Evolutionary conservation across 2,113 vertebrate genomes (phyloP).

Genomic region (Thomomys bottae): DNA sequence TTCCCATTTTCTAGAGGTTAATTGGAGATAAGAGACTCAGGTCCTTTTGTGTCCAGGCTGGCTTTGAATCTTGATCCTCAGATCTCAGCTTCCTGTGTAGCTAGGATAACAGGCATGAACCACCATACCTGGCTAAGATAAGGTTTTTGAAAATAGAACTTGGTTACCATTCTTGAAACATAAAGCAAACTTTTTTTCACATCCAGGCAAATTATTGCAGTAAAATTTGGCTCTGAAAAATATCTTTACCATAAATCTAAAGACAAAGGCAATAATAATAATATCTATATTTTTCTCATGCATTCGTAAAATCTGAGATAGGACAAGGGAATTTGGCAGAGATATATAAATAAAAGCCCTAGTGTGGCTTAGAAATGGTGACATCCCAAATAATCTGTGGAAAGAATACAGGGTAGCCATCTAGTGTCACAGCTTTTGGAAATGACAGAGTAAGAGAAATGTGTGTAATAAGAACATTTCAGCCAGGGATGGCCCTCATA

Average conservation of each 20-base stretch:
- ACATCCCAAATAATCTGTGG: background rate
- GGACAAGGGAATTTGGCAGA: background rate
- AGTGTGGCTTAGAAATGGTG: background rate
- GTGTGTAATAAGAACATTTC: background rate
- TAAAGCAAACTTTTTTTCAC: background rate
- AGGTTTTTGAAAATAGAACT: conserved; percentile 37
- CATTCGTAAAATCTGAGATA: background rate
- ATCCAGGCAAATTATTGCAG: background rate
- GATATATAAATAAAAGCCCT: background rate
- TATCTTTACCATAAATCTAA: background rate
- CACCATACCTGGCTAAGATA: no score
- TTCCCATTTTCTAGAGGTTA: no score
- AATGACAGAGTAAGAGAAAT: background rate
- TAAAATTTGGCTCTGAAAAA: background rate
- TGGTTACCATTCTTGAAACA: background rate
- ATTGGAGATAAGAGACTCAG: no score
- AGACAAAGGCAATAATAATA: background rate
- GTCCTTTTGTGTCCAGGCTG: no score
- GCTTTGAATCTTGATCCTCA: no score
- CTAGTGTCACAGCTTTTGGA: background rate
- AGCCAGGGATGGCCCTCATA: background rate
- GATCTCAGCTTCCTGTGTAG: no score
- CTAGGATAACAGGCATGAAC: no score
- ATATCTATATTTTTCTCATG: background rate
- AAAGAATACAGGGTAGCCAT: background rate